A percentile compares a stretch with the other conserved stretches of the same genome.
phyloP scores from a whole-genome alignment of 1,140 invertebrate species.

The Hestina assimilis region DNA sequence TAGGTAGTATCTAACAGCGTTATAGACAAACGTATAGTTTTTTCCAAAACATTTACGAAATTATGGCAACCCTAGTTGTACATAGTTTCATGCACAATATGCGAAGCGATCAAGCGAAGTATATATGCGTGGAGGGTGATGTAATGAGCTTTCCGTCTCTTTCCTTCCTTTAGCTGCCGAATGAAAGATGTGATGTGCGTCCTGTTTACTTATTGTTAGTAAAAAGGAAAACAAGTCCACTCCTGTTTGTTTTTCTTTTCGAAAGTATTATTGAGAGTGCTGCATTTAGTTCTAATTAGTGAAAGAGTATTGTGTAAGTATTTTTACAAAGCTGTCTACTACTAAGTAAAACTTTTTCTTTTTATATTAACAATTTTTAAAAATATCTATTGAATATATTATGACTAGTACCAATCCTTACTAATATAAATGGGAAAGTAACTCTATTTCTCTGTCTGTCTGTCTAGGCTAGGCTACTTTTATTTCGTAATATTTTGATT shows the following conservation, averaged over 20 bases:
- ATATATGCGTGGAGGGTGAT: constrained; percentile 1
- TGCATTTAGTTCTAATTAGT: not conserved
- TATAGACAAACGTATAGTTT: too few relatives aligned
- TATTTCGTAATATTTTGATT: too few relatives aligned
- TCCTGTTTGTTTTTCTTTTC: constrained; percentile 1
- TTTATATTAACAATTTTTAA: too few relatives aligned
- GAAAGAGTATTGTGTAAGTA: not conserved
- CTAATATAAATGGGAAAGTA: too few relatives aligned
- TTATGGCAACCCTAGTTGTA: not conserved
- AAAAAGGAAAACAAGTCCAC: not conserved
- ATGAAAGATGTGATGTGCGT: not conserved
- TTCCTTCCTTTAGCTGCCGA: not conserved
- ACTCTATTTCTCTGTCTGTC: too few relatives aligned
- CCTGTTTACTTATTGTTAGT: constrained; percentile 2
- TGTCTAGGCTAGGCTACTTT: too few relatives aligned
- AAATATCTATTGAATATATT: too few relatives aligned
- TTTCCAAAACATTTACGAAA: too few relatives aligned
- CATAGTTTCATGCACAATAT: constrained; percentile 1
- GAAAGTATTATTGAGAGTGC: not conserved
- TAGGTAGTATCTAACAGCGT: too few relatives aligned
- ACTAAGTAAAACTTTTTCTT: too few relatives aligned
- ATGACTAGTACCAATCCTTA: too few relatives aligned
- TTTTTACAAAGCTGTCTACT: too few relatives aligned
- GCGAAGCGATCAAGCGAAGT: not conserved
- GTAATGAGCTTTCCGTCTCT: not conserved